Evolutionary conservation across 2,797 vertebrate genomes (phyloP).

Genomic region (Hydrophis major): DNA sequence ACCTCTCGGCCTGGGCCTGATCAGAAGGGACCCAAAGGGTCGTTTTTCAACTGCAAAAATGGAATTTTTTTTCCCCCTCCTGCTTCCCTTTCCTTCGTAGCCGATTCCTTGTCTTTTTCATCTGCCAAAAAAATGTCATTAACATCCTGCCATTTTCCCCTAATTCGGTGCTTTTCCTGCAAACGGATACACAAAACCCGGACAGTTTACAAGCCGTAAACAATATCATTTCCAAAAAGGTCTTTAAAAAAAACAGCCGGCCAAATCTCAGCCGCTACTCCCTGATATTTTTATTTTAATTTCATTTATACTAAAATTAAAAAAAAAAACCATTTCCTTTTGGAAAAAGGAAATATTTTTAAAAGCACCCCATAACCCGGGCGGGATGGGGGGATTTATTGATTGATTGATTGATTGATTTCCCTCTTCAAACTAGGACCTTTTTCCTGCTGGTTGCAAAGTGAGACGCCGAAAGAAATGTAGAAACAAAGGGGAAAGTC

Average conservation of each 20-base stretch:
- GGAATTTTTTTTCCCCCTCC: background rate
- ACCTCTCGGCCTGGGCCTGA: background rate
- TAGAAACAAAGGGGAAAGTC: too few species aligned
- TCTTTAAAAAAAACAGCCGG: too few species aligned
- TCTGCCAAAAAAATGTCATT: background rate
- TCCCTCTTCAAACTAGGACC: background rate
- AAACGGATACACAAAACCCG: accelerated
- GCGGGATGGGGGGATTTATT: too few species aligned
- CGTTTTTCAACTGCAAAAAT: background rate
- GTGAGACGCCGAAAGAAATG: background rate
- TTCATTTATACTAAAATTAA: too few species aligned
- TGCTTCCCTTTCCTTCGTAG: background rate
- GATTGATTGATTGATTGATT: too few species aligned
- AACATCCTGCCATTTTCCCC: background rate
- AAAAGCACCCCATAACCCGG: background rate
- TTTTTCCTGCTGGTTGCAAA: background rate
- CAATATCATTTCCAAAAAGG: background rate
- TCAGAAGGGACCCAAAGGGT: too few species aligned
- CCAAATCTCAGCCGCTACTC: too few species aligned
- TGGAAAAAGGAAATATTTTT: background rate
- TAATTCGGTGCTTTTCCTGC: background rate
- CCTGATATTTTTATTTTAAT: too few species aligned
- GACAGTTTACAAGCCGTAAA: background rate
- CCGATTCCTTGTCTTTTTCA: background rate
- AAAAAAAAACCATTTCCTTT: too few species aligned